phyloP scores from a whole-genome alignment of 2,888 invertebrate genomes.

The Drosophila algonquin region DNA sequence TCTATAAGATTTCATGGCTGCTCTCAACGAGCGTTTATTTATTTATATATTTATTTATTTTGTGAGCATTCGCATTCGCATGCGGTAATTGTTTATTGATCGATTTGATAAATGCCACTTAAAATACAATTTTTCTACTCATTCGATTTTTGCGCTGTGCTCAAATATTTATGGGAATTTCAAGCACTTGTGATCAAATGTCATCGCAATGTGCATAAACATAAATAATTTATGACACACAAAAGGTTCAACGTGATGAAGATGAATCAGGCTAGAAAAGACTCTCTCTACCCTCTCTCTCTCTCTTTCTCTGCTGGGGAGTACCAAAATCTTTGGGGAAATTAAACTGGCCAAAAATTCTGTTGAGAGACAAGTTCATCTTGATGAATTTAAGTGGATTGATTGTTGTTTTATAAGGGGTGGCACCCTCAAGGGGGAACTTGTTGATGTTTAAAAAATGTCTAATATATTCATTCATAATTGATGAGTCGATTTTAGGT shows the following conservation, averaged over 20 bases:
- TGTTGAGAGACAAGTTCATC: constrained; percentile 3
- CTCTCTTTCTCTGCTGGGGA: neutral
- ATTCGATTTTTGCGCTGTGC: constrained; percentile 23
- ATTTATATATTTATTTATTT: constrained; percentile 58
- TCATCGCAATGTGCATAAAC: constrained; percentile 54
- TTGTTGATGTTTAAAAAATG: neutral
- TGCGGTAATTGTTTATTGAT: constrained; percentile 75
- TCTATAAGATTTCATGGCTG: constrained; percentile 47
- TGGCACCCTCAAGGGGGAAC: neutral
- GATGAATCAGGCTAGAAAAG: constrained; percentile 19
- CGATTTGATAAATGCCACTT: constrained; percentile 62
- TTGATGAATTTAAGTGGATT: constrained; percentile 22
- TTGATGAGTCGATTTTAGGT: neutral
- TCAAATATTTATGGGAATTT: constrained; percentile 56
- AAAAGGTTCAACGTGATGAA: constrained; percentile 36
- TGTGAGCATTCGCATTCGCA: constrained; percentile 17
- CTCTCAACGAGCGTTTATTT: constrained; percentile 25
- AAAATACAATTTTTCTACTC: constrained; percentile 33
- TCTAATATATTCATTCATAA: neutral
- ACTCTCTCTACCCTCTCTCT: too few relatives aligned
- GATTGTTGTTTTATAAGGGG: neutral
- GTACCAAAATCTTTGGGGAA: constrained; percentile 21
- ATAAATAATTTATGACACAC: constrained; percentile 47
- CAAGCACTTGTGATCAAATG: constrained; percentile 47
- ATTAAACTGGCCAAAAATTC: constrained; percentile 28